Base-by-base conservation (phyloP, 2,797 vertebrate species). In the Phoebastria nigripes region DNA sequence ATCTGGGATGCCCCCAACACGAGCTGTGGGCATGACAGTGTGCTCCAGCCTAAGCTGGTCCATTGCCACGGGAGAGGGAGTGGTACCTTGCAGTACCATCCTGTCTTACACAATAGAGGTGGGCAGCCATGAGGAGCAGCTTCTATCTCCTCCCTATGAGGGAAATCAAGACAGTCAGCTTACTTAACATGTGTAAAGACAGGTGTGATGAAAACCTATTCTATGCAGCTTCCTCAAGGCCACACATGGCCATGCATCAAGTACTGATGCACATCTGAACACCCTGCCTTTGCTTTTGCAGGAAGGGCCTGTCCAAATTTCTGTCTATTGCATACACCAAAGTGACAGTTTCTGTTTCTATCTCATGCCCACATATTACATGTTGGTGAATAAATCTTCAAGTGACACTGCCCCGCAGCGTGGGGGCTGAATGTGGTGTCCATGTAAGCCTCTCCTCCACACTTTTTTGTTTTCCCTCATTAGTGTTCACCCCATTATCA, bases 71-170 rank as follows among this genome's bases (percentile, higher is more conserved):
- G 25, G 7, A 59, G 15, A 35, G 21, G 42, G 35, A 44, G 16
- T 9, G 54, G 28, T 13, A 58, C 19, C 20, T 44, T 0, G 0
- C 12, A 52, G 46, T 33, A 56, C 28, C 9, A 35, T 15, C 11
- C 6, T 47, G 21, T 4, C 51, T 61, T 52, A 28, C 4, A 26
- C 21, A 82, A 14, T 1, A 2, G 24, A 69, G 44, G 21, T 6
- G 8, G 9, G 22, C 21, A 61, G 14, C 16, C 17, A 21, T 18
- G 12, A 69, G 24, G 11, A 77, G 16, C 21, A 73, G 17, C 15
- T 12, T 44, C 15, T 82, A 2, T 4, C 24, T 78, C 37, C 21
- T 73, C 10, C 9, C 5, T 39, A 0, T 10, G 12, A 78, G 9
- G 25, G 14, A 29, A 80, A 69, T 37, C 7, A 51, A 55, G 35